A percentile compares a stretch with the other conserved stretches of the same genome.
Conservation (phyloP, 1,140 invertebrate genomes). For the Drosophila paulistorum region DNA sequence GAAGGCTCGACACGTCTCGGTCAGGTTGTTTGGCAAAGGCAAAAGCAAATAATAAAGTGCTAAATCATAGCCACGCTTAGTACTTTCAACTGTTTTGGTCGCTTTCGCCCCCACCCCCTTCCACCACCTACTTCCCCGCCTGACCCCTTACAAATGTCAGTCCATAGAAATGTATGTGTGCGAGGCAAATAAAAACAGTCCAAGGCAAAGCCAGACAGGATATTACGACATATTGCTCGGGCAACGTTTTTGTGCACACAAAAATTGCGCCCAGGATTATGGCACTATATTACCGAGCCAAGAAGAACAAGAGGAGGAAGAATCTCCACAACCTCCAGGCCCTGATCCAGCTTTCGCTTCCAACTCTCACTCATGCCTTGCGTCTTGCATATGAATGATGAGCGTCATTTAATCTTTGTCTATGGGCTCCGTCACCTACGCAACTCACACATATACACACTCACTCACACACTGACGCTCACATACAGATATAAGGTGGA, state of each 20-base stretch:
- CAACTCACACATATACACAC: conserved; percentile 36
- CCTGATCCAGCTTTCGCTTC: not conserved
- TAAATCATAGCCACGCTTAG: conserved; percentile 80
- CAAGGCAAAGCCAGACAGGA: conserved; percentile 49
- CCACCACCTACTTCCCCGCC: conserved; percentile 12
- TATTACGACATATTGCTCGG: conserved; percentile 77
- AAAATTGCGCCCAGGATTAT: conserved; percentile 79
- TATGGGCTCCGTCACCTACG: conserved; percentile 72
- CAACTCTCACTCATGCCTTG: conserved; percentile 1
- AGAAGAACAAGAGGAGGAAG: not conserved
- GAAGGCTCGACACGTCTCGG: conserved; percentile 43
- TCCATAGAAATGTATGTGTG: conserved; percentile 48
- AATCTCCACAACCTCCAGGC: conserved; percentile 10
- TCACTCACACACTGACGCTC: not conserved
- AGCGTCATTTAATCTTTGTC: conserved; percentile 80
- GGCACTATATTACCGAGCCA: conserved; percentile 72
- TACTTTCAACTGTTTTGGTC: conserved; percentile 66
- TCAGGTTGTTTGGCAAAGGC: conserved; percentile 50
- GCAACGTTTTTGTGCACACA: conserved; percentile 49
- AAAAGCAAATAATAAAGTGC: conserved; percentile 74
- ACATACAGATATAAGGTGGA: not conserved
- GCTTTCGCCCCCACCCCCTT: conserved; percentile 35
- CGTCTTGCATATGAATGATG: conserved; percentile 77
- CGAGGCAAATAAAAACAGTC: conserved; percentile 71
- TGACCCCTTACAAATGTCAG: conserved; percentile 47